Evolutionary conservation across 2,888 invertebrate genomes (phyloP).

Genomic region (Sthenelais limicola): DNA sequence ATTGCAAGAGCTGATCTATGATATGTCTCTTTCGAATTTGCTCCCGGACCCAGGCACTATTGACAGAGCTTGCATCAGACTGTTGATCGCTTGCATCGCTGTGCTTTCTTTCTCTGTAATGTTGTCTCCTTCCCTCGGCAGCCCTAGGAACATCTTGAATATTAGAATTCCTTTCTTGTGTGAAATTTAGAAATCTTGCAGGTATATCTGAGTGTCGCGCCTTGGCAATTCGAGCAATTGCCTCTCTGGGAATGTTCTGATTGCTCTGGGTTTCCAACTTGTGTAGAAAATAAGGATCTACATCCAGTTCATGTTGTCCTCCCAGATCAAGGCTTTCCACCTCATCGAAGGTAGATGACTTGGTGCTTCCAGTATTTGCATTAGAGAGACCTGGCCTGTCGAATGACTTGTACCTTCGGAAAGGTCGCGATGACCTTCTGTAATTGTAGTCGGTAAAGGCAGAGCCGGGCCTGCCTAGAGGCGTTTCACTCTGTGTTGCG

Average conservation of each 20-base stretch:
- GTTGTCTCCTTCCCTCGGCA: background rate
- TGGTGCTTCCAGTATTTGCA: constrained; percentile 10
- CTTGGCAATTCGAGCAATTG: background rate
- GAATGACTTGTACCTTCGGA: background rate
- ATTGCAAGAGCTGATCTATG: constrained; percentile 25
- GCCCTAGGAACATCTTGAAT: background rate
- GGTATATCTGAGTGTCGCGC: background rate
- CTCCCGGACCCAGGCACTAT: background rate
- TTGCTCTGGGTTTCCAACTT: no score
- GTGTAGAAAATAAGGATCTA: constrained; percentile 24
- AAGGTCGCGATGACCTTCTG: no score
- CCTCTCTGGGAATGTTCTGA: background rate
- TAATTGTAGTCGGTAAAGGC: constrained; percentile 16
- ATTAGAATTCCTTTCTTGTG: no score
- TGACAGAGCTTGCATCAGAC: background rate
- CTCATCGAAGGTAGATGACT: constrained; percentile 36
- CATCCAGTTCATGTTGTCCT: constrained; percentile 17
- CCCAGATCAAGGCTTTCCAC: constrained; percentile 41
- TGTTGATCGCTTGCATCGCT: no score
- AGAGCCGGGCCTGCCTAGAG: constrained; percentile 6
- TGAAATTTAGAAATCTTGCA: no score
- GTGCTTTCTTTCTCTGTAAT: background rate
- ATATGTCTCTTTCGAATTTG: constrained; percentile 3
- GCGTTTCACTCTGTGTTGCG: background rate
- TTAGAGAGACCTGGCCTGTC: constrained; percentile 9